phyloP scores from a whole-genome alignment of 2,888 invertebrate species.

The Yponomeuta cagnagella region DNA sequence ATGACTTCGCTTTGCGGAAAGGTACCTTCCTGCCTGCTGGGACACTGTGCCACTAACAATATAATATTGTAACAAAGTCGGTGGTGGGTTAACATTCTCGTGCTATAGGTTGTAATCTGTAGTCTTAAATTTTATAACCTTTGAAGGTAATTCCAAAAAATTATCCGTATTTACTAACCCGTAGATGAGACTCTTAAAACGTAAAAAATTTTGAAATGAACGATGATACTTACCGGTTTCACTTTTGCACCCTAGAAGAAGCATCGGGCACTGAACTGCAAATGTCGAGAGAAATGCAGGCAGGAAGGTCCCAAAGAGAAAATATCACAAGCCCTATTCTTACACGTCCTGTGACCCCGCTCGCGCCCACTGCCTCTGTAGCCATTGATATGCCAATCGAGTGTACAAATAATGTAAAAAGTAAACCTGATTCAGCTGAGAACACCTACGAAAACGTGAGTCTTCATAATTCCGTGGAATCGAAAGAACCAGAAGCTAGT shows the following conservation, averaged over 20 bases:
- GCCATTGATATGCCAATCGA: constrained; percentile 26
- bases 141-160: constrained; percentile 24
- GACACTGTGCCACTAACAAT: constrained; percentile 66
- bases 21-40: constrained; percentile 77
- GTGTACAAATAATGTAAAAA: constrained; percentile 20
- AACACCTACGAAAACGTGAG: constrained; percentile 59
- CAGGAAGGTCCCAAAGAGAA: constrained; percentile 79
- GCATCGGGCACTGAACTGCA: constrained; percentile 71
- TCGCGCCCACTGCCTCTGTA: constrained; percentile 45
- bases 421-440: constrained; percentile 28
- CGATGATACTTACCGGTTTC: constrained; percentile 54
- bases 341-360: constrained; percentile 59
- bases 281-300: constrained; percentile 75
- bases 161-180: constrained; percentile 11
- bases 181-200: background rate
- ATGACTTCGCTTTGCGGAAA: constrained; percentile 75
- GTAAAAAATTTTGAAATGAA: constrained; percentile 13
- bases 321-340: constrained; percentile 60
- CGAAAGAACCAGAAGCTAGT: constrained; percentile 16
- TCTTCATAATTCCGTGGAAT: constrained; percentile 27
- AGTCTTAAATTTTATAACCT: constrained; percentile 45
- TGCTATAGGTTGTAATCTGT: constrained; percentile 47
- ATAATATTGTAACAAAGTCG: constrained; percentile 41
- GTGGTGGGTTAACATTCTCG: constrained; percentile 56
- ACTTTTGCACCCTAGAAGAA: constrained; percentile 75